Base-by-base conservation (phyloP, 2,888 invertebrate species). In the Chloroclysta siterata region DNA sequence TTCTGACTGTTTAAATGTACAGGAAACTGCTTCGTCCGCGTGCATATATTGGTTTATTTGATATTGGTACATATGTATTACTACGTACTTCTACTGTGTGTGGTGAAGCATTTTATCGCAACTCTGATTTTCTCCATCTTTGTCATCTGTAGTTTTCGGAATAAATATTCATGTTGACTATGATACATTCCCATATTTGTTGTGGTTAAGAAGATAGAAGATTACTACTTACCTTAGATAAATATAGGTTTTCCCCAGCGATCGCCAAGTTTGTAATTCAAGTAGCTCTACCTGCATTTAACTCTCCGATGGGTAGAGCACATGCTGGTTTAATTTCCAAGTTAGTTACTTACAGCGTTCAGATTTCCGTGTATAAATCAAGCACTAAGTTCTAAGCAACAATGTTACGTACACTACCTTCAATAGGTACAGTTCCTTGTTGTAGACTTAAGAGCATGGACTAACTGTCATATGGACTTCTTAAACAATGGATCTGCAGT, bases 331-430 rank as follows among this genome's bases (percentile, higher is more conserved):
- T 64, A 60, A 64, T 60, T 64, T 56, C 46, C 48, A 48, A 60
- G 53, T 60, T 47, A 55, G 47, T 55, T 48, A 60, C 58, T 59
- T 63, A 50, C 41, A 33, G 47, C 47, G 55, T 48, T 53, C 52
- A 60, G 59, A 64, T 56, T 60, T 64, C 60, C 55, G 47, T 60
- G 48, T 53, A 62, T 55, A 55, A 62, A 62, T 57, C 46, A 62
- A 62, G 53, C 42, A 36, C 55, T 42, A 61, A 61, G 51, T 62
- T 57, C 41, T 41, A 36, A 39, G 56, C 42, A 53, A 62, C 56
- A 62, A 56, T 47, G 47, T 56, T 56, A 57, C 41, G 46, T 62
- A 61, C 46, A 56, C 46, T 46, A 52, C 53, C 53, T 61, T 51
- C 62, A 57, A 62, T 62, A 39, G 36, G 36, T 11, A 62, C 47